phyloP scores from a whole-genome alignment of 2,797 vertebrate genomes.

The Nothura maculosa region DNA sequence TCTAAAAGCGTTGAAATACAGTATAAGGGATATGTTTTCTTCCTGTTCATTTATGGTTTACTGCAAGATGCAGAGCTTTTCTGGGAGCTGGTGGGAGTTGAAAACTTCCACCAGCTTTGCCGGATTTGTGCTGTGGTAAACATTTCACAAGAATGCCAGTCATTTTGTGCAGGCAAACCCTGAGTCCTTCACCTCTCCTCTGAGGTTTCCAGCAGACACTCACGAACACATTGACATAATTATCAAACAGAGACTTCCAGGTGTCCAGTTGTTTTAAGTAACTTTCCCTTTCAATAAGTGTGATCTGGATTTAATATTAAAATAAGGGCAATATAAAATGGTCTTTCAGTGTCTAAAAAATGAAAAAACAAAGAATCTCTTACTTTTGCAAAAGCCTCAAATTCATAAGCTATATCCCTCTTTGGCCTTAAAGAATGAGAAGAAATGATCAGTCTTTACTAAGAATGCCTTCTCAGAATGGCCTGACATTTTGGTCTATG shows the following conservation, averaged over 20 bases:
- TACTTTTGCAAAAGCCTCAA: not conserved
- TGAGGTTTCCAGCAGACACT: not conserved
- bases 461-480: not conserved
- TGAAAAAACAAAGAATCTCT: not conserved
- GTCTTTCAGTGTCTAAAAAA: not conserved
- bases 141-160: constrained; percentile 7
- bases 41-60: constrained; percentile 58
- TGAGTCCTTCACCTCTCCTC: not conserved
- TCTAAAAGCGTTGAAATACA: constrained; percentile 22
- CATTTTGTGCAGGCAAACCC: not conserved
- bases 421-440: not conserved
- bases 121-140: constrained; percentile 9
- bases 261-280: not conserved
- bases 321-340: not conserved
- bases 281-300: not conserved
- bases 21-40: constrained; percentile 28
- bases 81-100: constrained; percentile 12
- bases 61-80: constrained; percentile 49
- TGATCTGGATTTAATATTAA: not conserved
- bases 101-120: constrained; percentile 34
- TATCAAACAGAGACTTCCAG: not conserved
- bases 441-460: not conserved
- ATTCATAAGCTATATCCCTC: not conserved
- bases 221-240: not conserved
- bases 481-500: not conserved